Conservation (phyloP, 2,797 vertebrate species). For the Falco rusticolus region DNA sequence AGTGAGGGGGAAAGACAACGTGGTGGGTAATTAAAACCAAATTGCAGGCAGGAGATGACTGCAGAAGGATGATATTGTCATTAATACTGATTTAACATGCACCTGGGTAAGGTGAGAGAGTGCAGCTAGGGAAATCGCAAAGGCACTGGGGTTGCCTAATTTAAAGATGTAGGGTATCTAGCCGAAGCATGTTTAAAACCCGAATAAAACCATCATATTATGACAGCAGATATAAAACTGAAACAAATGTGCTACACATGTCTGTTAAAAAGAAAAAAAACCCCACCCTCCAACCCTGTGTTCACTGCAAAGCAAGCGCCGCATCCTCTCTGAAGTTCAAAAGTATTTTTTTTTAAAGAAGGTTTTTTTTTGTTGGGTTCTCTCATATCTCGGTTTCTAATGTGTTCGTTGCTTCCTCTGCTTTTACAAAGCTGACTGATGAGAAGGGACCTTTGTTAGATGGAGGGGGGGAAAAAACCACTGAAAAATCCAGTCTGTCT, state of each 20-base stretch:
- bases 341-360: constrained; percentile 63
- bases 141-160: constrained; percentile 75
- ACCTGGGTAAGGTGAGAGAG: constrained; percentile 87
- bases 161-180: constrained; percentile 78
- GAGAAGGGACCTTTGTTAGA: constrained; percentile 40
- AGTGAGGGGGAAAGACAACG: constrained; percentile 90
- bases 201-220: constrained; percentile 79
- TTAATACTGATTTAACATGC: constrained; percentile 90
- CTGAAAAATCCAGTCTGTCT: constrained; percentile 1
- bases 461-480: neutral
- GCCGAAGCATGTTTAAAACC: constrained; percentile 74
- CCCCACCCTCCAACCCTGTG: neutral
- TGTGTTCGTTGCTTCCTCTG: neutral
- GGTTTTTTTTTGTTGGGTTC: neutral
- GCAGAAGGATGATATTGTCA: constrained; percentile 89
- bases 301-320: constrained; percentile 17
- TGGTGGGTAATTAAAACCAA: constrained; percentile 94
- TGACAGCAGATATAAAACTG: constrained; percentile 78
- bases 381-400: constrained; percentile 31
- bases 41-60: constrained; percentile 95
- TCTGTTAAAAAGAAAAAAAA: constrained; percentile 4
- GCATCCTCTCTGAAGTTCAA: constrained; percentile 65
- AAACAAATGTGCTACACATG: constrained; percentile 79
- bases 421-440: constrained; percentile 36
- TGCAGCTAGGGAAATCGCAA: constrained; percentile 73